These are phyloP conservation scores for Bergia puertoricense DNA, from an alignment of 92 coral and sea anemone species.

Conservation along the genomic window DNA sequence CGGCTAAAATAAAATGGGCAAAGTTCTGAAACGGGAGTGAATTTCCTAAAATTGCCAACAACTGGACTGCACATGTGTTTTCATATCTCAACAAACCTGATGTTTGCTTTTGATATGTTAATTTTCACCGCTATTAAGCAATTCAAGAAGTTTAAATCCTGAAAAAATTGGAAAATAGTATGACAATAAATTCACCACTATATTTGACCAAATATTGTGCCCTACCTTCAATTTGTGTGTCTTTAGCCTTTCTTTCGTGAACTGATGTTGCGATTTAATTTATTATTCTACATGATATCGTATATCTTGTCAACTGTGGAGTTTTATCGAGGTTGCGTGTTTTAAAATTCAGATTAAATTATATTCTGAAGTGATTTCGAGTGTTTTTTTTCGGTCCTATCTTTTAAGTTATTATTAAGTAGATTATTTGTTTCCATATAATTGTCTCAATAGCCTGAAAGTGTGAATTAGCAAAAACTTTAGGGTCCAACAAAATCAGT, in stretches of 20 bases:
- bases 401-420: too few species aligned
- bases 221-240: neutral
- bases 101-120: conserved; percentile 1
- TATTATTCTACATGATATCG: neutral
- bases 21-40: conserved; percentile 1
- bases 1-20: neutral
- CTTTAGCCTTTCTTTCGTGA: neutral
- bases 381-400: neutral
- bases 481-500: too few species aligned
- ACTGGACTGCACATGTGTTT: neutral
- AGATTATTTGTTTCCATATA: too few species aligned
- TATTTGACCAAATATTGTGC: neutral
- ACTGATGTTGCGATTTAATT: neutral
- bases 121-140: conserved; percentile 3
- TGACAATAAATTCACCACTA: neutral
- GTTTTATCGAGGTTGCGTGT: too few species aligned
- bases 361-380: neutral
- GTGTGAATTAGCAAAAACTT: too few species aligned
- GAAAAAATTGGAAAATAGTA: neutral
- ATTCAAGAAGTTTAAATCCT: neutral
- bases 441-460: too few species aligned
- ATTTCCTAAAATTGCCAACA: neutral
- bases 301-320: neutral
- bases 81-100: neutral
- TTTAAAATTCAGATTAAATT: too few species aligned